Conservation (phyloP, 2,888 invertebrate genomes). For the Psylliodes chrysocephalus region DNA sequence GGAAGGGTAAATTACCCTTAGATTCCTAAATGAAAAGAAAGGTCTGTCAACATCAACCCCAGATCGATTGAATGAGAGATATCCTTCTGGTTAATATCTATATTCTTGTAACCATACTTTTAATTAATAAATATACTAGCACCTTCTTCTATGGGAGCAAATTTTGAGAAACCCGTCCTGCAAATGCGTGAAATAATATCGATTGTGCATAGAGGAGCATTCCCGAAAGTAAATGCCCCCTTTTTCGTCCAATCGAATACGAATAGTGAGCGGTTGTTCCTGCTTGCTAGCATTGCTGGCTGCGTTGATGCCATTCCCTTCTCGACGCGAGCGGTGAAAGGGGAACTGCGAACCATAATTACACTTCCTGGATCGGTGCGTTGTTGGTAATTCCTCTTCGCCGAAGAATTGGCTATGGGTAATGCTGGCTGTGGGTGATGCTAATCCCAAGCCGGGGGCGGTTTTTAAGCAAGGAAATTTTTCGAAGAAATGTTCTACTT, state of each 20-base stretch:
- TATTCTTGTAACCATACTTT: too few species aligned
- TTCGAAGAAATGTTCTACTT: too few species aligned
- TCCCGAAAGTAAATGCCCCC: constrained; percentile 28
- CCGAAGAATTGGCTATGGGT: constrained; percentile 3
- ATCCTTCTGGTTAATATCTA: too few species aligned
- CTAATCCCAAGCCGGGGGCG: too few species aligned
- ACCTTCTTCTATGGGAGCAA: too few species aligned
- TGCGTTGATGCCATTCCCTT: not conserved
- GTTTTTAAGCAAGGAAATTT: too few species aligned
- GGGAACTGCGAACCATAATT: constrained; percentile 12
- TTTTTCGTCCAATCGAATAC: constrained; percentile 16
- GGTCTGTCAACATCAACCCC: too few species aligned
- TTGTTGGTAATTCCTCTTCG: constrained; percentile 25
- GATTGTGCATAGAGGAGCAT: constrained; percentile 23
- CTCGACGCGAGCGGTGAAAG: not conserved
- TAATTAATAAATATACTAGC: too few species aligned
- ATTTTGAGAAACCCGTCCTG: not conserved
- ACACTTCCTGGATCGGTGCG: constrained; percentile 16
- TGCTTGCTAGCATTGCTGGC: not conserved
- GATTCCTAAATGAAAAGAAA: too few species aligned
- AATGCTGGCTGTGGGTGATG: too few species aligned
- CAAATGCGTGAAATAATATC: constrained; percentile 29
- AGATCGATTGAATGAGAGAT: too few species aligned
- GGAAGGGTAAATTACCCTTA: too few species aligned
- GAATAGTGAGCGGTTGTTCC: not conserved